Evolutionary conservation across 2,888 invertebrate genomes (phyloP).

Genomic region (Embidobia sp.): DNA sequence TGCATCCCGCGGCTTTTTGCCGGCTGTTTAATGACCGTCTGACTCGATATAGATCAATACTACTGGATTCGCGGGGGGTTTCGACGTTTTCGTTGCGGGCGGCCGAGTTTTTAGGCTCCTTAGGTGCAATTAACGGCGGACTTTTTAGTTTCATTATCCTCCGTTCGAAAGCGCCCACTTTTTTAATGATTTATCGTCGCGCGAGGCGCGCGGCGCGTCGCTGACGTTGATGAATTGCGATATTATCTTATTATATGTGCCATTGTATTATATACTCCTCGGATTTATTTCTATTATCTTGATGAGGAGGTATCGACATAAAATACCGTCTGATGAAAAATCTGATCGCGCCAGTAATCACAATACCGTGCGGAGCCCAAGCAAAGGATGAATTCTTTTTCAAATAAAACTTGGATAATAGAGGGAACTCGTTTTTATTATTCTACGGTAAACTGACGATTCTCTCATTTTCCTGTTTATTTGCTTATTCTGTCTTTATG

Average conservation of each 20-base stretch:
- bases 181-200: slow-evolving; percentile 17
- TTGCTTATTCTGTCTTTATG: no score
- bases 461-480: not conserved
- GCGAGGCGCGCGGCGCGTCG: slow-evolving; percentile 15
- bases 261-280: slow-evolving; percentile 31
- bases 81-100: not conserved
- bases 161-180: slow-evolving; percentile 2
- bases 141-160: slow-evolving; percentile 16
- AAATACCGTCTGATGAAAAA: slow-evolving; percentile 22
- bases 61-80: slow-evolving; percentile 8
- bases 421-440: not conserved
- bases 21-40: not conserved
- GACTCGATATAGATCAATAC: slow-evolving; percentile 15
- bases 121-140: slow-evolving; percentile 14
- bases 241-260: slow-evolving; percentile 32
- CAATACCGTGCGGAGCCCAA: slow-evolving; percentile 19
- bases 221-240: slow-evolving; percentile 42
- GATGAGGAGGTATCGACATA: not conserved
- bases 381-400: slow-evolving; percentile 10
- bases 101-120: not conserved
- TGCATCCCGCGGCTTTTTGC: not conserved
- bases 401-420: not conserved
- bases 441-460: not conserved
- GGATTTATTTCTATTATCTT: slow-evolving; percentile 24
- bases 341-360: slow-evolving; percentile 29